Conservation (phyloP, 2,113 vertebrate genomes). For the Collichthys lucidus region DNA sequence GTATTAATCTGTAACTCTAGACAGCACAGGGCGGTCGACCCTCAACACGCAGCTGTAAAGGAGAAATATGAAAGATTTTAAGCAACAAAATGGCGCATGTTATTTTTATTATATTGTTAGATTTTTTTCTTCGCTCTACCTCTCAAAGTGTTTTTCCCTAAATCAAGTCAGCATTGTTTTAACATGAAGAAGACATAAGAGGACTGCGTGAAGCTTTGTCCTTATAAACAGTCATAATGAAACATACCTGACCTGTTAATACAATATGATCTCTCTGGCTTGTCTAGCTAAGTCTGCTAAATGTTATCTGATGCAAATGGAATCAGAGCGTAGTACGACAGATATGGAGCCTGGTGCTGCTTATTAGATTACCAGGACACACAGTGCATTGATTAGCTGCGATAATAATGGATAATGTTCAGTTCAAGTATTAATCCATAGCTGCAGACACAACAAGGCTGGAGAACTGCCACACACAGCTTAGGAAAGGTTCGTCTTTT, state of each 20-base stretch:
- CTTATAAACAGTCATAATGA: slow-evolving; percentile 9
- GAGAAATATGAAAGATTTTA: neutral
- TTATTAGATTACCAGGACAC: slow-evolving; percentile 60
- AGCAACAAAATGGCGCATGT: neutral
- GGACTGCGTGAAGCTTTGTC: neutral
- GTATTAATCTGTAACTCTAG: slow-evolving; percentile 12
- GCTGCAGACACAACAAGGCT: slow-evolving; percentile 44
- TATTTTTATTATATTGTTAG: neutral
- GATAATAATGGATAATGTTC: slow-evolving; percentile 60
- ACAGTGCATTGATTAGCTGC: slow-evolving; percentile 56
- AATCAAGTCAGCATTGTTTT: neutral
- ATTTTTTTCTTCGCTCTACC: neutral
- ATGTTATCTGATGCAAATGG: slow-evolving; percentile 55
- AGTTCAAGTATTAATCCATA: slow-evolving; percentile 55
- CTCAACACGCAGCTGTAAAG: neutral
- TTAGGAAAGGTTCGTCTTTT: neutral
- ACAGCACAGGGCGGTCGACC: neutral
- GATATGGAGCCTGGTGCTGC: slow-evolving; percentile 37
- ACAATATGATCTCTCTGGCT: slow-evolving; percentile 36
- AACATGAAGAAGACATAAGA: neutral
- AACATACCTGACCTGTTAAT: slow-evolving; percentile 41
- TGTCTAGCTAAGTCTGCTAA: slow-evolving; percentile 36
- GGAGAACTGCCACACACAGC: neutral
- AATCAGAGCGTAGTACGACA: slow-evolving; percentile 11
- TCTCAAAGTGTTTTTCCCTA: neutral